These are phyloP conservation scores for Monomorium pharaonis DNA, from an alignment of 1,140 invertebrate genomes.

Conservation along the genomic window DNA sequence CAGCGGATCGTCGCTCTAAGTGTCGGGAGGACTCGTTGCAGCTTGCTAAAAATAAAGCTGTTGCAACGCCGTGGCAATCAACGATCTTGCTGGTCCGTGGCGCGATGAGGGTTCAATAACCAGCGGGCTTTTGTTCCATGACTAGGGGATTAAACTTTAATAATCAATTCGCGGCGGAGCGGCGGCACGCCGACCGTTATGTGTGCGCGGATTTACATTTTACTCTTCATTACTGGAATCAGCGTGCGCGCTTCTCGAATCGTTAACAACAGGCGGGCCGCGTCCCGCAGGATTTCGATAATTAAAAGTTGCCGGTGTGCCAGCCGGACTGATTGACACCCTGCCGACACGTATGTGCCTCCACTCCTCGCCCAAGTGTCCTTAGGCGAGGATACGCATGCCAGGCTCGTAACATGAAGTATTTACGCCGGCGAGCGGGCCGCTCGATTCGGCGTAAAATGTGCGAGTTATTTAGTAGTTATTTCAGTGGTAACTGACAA, in stretches of 20 bases:
- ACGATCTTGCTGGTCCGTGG: conserved; percentile 27
- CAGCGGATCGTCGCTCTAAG: background rate
- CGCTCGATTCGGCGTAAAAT: conserved; percentile 32
- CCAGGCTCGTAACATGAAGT: conserved; percentile 64
- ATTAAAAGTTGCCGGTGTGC: conserved; percentile 65
- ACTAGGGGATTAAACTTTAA: conserved; percentile 37
- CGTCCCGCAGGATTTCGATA: conserved; percentile 61
- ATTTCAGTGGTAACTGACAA: conserved; percentile 53
- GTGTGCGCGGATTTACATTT: conserved; percentile 49
- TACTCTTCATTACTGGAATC: conserved; percentile 57
- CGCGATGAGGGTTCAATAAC: conserved; percentile 48
- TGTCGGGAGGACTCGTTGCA: background rate
- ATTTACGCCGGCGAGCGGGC: conserved; percentile 39
- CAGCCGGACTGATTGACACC: conserved; percentile 69
- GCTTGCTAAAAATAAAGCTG: conserved; percentile 29
- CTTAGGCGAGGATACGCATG: conserved; percentile 1
- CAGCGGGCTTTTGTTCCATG: conserved; percentile 43
- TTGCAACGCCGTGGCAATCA: conserved; percentile 18
- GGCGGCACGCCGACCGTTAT: conserved; percentile 40
- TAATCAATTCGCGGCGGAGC: conserved; percentile 43
- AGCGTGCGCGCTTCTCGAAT: conserved; percentile 54
- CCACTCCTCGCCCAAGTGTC: conserved; percentile 5
- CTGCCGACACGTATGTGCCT: conserved; percentile 51
- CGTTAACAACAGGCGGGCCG: conserved; percentile 62
- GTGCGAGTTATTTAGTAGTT: conserved; percentile 58